Base-by-base conservation (phyloP, 2,888 invertebrate species). In the Drosophila prostipennis region DNA sequence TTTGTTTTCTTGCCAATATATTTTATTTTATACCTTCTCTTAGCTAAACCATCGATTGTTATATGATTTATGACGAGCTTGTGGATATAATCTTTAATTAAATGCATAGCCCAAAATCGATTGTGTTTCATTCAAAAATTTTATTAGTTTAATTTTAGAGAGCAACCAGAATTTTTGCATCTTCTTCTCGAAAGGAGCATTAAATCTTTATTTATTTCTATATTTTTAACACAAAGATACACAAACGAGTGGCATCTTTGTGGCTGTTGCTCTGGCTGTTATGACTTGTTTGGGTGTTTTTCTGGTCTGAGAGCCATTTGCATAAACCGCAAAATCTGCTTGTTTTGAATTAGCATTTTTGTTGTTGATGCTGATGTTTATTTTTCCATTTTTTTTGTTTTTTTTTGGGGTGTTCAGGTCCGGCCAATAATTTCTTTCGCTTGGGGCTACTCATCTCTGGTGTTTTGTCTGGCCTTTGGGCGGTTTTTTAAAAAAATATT, bases 321-420 rank as follows among this genome's bases (percentile, higher is more conserved):
- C 82, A 83, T 83, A 83, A 83, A 78, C 82, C 82, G 78, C 88
- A 83, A 87, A 87, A 82, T 83, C 88, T 82, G 86, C 80, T 83
- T 87, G 82, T 78, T 64, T 82, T 83, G 82, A 76, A 82, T 82
- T 82, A 79, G 82, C 86, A 82, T 82, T 82, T 68, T 64, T 63
- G 46, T 69, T 67, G 57, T 52, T 56, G 45, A 59, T 60, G 61
- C 61, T 61, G 32, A 61, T 46, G 61, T 48, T 46, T 64, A n/a
- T 85, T 84, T 61, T 63, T 43, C 43, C 26, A 26, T 29, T 14
- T 42, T 53, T 49, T 60, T n/a, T 29, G n/a, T n/a, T n/a, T 19
- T 19, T 19, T 19, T 19, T 2, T 1, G 13, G 40, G 45, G 6
- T 46, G 42, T 60, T 52, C 48, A 57, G 52, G 60, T 58, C 64